Conservation (phyloP, 2,113 vertebrate species). For the Recurvirostra avosetta region DNA sequence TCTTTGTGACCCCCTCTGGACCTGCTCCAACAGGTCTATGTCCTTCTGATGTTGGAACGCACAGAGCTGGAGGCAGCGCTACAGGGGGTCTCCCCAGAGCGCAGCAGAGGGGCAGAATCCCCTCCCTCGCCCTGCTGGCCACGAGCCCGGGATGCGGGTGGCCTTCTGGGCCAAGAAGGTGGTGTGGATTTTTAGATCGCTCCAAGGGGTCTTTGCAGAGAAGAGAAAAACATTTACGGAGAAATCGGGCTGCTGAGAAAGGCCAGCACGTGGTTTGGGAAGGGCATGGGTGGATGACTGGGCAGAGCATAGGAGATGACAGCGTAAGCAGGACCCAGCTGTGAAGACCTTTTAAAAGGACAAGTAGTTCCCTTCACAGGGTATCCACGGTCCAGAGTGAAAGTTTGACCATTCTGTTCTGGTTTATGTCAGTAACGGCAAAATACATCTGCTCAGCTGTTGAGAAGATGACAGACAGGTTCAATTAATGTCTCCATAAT, state of each 20-base stretch:
- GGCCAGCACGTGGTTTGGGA: not conserved
- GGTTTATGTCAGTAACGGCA: not conserved
- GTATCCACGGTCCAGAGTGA: not conserved
- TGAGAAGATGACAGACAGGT: not conserved
- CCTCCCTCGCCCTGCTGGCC: not conserved
- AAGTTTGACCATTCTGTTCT: not conserved
- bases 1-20: not conserved
- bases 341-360: not conserved
- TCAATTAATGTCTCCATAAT: not conserved
- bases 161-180: not conserved
- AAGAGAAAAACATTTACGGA: not conserved
- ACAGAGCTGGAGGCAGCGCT: not conserved
- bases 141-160: not conserved
- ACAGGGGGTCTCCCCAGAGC: not conserved
- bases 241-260: not conserved
- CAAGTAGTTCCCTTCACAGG: not conserved
- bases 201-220: not conserved
- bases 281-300: not conserved
- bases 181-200: not conserved
- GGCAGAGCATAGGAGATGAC: not conserved
- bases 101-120: not conserved
- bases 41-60: not conserved
- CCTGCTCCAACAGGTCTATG: not conserved
- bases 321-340: not conserved
- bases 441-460: not conserved